Evolutionary conservation across 2,888 invertebrate species (phyloP), one percentile per base, ranked within the genome.

Genomic region (Calameuta filiformis): DNA sequence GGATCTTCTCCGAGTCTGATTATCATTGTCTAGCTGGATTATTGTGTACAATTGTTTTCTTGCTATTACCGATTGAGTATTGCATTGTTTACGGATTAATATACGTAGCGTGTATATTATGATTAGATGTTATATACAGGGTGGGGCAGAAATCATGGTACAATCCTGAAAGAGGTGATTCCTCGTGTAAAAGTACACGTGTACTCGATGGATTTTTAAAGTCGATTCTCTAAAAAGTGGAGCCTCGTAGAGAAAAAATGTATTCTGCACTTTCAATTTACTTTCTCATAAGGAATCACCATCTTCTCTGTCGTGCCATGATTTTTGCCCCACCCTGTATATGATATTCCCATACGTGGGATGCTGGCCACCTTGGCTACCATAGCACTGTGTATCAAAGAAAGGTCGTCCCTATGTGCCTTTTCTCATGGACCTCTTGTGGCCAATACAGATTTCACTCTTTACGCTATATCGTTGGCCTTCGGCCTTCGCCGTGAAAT

Each of bases 401-500:
- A 23, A 56, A 56, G 56, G 56, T 56, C 56, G 23, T 56, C 56
- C 56, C 23, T 56, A 56, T 56, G 56, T 56, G 23, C 56, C 56
- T 56, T 56, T 56, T 23, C 56, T 56, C 56, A 56, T 56, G 56
- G 56, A 56, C 56, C 56, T 56, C 23, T 56, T 15, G 56, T 9
- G 23, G 56, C 56, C 56, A 56, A 56, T 56, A 56, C 56, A 23
- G 56, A 56, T 56, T 56, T 15, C 56, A 56, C 23, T 56, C 56
- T 56, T 56, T 56, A 56, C 9, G 56, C 56, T 56, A 56, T 56
- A 56, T 56, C 23, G 56, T 23, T 40, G 15, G 40, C 15, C 40
- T 40, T 56, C 40, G 40, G 40, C 9, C 40, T 56, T 56, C 56
- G 23, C 23, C 56, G 23, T 34, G 74, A 77, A 88, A 89, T 89